Evolutionary conservation across 2,797 vertebrate species (phyloP).

Genomic region (Hippocampus kuda): DNA sequence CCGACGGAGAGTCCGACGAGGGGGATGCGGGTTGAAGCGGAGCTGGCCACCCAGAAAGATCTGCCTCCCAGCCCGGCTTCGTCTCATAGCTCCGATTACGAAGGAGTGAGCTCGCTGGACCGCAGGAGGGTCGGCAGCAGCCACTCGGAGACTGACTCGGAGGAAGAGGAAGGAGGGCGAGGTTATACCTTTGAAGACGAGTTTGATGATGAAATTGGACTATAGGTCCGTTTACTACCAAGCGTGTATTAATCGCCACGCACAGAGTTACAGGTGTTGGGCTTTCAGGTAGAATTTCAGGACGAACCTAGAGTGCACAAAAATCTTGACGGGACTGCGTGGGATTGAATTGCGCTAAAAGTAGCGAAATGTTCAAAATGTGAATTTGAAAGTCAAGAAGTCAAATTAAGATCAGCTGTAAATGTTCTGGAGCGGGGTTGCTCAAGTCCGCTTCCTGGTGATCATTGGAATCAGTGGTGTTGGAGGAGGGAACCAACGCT

Average conservation of each 20-base stretch:
- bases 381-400: too few species aligned
- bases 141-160: conserved; percentile 69
- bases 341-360: too few species aligned
- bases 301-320: not conserved
- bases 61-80: conserved; percentile 66
- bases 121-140: conserved; percentile 64
- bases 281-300: not conserved
- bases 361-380: too few species aligned
- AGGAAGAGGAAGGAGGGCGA: conserved; percentile 58
- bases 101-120: conserved; percentile 63
- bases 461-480: too few species aligned
- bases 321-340: not conserved
- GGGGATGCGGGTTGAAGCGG: conserved; percentile 31
- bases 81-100: conserved; percentile 69
- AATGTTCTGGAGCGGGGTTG: not conserved
- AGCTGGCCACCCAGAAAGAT: conserved; percentile 50
- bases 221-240: conserved; percentile 53
- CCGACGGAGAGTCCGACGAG: conserved; percentile 35
- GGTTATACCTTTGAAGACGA: conserved; percentile 75
- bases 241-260: not conserved
- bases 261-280: conserved; percentile 9
- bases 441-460: too few species aligned
- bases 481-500: too few species aligned
- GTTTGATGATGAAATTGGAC: conserved; percentile 77
- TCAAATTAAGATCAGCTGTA: not conserved